Evolutionary conservation across 2,113 vertebrate genomes (phyloP).

Genomic region (Microtus oregoni): DNA sequence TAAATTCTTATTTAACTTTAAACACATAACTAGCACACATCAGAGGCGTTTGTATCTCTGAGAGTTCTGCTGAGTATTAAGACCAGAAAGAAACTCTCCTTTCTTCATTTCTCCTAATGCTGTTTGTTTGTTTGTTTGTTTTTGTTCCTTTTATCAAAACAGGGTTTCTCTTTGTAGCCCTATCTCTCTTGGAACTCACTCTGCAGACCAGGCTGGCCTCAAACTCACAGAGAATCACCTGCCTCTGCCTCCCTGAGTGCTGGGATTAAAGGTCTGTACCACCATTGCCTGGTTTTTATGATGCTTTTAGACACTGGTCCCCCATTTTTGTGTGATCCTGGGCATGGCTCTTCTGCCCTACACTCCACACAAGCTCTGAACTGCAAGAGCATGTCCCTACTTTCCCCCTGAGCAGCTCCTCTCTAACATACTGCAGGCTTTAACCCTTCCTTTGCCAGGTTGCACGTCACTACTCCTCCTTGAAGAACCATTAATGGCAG

Average conservation of each 20-base stretch:
- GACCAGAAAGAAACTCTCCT: not conserved
- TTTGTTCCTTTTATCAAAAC: not conserved
- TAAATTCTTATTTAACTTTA: not conserved
- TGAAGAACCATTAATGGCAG: constrained; percentile 55
- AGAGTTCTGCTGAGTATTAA: not conserved
- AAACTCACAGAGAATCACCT: not conserved
- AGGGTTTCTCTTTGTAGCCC: not conserved
- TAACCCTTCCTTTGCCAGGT: constrained; percentile 31
- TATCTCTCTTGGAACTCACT: not conserved
- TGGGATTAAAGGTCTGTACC: not conserved
- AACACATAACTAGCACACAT: not conserved
- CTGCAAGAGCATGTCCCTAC: not conserved
- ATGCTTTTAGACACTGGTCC: not conserved
- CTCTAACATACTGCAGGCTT: not conserved
- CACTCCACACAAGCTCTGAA: not conserved
- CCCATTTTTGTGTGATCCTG: not conserved
- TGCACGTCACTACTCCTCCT: not conserved
- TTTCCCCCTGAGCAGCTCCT: not conserved
- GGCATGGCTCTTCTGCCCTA: not conserved
- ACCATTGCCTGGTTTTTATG: not conserved
- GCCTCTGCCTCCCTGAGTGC: not conserved
- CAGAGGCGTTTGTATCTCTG: not conserved
- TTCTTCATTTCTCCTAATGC: not conserved
- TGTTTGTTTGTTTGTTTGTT: not conserved
- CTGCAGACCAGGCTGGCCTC: not conserved